Evolutionary conservation across 2,888 invertebrate species (phyloP).

Genomic region (Phengaris alcon): DNA sequence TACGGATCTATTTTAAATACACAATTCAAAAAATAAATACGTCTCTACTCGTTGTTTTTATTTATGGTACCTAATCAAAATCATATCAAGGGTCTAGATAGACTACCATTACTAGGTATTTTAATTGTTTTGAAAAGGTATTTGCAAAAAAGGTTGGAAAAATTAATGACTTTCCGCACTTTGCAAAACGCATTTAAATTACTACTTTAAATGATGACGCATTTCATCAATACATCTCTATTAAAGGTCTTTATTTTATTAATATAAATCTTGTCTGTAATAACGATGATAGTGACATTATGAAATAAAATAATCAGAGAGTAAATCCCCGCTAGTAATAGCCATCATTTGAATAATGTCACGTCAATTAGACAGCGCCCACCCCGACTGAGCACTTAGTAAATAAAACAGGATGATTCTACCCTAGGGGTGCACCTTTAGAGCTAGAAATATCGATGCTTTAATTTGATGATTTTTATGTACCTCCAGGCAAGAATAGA

Average conservation of each 20-base stretch:
- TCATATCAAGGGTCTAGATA: too few species aligned
- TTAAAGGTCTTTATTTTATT: neutral
- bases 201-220: too few species aligned
- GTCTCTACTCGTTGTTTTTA: too few species aligned
- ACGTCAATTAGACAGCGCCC: constrained; percentile 67
- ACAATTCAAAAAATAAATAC: neutral
- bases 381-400: constrained; percentile 59
- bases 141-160: too few species aligned
- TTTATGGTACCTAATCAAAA: too few species aligned
- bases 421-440: constrained; percentile 4
- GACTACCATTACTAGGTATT: too few species aligned
- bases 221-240: too few species aligned
- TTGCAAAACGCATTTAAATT: too few species aligned
- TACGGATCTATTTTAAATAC: constrained; percentile 7
- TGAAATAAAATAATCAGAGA: constrained; percentile 34
- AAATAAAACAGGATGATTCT: constrained; percentile 62
- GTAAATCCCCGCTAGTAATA: constrained; percentile 39
- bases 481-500: neutral
- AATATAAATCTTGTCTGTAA: constrained; percentile 1
- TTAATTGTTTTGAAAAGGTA: too few species aligned
- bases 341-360: constrained; percentile 61
- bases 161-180: too few species aligned
- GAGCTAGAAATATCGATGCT: neutral
- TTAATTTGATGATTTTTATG: neutral
- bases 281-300: constrained; percentile 21